phyloP scores from a whole-genome alignment of 2,113 vertebrate genomes.

The Cisticola juncidis region DNA sequence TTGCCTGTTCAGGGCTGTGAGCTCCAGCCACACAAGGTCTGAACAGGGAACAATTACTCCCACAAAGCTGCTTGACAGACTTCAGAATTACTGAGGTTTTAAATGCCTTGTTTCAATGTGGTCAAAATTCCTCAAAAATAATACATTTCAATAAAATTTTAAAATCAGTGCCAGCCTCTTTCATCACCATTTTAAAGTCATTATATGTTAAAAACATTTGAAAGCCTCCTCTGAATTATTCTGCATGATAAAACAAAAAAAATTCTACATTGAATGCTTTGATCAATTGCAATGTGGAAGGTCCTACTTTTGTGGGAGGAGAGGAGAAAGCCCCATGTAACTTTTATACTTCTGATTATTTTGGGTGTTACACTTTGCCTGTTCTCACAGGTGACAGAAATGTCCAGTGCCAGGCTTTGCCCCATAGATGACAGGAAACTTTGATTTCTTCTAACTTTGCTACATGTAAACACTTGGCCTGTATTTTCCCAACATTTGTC shows the following conservation, averaged over 20 bases:
- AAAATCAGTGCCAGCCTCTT: background rate
- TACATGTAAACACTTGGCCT: background rate
- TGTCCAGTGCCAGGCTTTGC: background rate
- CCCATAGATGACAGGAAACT: background rate
- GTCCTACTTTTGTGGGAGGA: background rate
- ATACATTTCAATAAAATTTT: background rate
- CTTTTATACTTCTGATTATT: background rate
- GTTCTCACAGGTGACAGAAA: background rate
- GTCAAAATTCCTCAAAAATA: background rate
- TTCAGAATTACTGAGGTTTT: background rate
- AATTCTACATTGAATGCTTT: rapidly evolving
- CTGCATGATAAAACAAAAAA: background rate
- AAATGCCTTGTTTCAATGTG: background rate
- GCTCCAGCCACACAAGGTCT: background rate
- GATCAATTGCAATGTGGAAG: background rate
- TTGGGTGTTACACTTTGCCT: background rate
- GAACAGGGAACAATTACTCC: background rate
- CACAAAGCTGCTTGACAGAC: background rate
- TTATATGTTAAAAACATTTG: background rate
- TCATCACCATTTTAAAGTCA: background rate
- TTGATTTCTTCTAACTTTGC: background rate
- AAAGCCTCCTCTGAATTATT: background rate
- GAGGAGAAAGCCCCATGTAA: rapidly evolving
- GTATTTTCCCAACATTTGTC: background rate
- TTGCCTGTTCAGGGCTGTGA: background rate